Base-by-base conservation (phyloP, 1,140 invertebrate genomes). In the Parasteatoda tepidariorum region DNA sequence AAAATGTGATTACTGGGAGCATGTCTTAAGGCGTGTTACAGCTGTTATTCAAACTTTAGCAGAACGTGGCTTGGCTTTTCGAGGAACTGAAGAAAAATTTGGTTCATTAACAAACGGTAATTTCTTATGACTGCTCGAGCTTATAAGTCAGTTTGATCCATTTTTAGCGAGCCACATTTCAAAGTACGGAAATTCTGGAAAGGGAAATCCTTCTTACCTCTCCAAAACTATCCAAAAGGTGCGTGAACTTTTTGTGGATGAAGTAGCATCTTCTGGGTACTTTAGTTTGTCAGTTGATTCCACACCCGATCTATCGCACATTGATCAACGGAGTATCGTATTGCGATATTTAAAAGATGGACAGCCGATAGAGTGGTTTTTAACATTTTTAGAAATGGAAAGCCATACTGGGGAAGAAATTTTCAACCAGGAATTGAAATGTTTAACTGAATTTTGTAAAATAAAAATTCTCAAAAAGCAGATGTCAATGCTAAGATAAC, bases 401-500 rank as follows among this genome's bases (percentile, higher is more conserved):
- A 7, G 64, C 31, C 64, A 67, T 67, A 67, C 26, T 4, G 9
- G 15, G 9, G 64, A 67, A 67, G 6, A 34, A 7, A 28, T 67
- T 15, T 9, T 7, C 5, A 33, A 31, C 13, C 9, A 6, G 22
- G 31, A 28, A 9, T 28, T 67, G 11, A 28, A 67, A 30, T n/a
- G n/a, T n/a, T n/a, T 31, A 30, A 9, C 6, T 67, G 64, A 13
- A 67, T 11, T 28, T 9, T 67, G 26, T 67, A 28, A 28, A 28
- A 4, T 15, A 28, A 18, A 22, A 67, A 7, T 9, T 67, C 24
- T 4, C 18, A 59, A 38, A 28, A 18, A 22, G 74, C 24, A 7
- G 64, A 13, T 15, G 64, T 18, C 64, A 67, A 67, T 28, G 64
- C 31, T 67, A 67, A 7, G 64, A 67, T 67, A 67, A 67, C 30